Percentiles rank a stretch among this genome's conserved stretches.
Evolutionary conservation across 2,113 vertebrate genomes (phyloP).

Genomic region (Hippocampus zosterae): DNA sequence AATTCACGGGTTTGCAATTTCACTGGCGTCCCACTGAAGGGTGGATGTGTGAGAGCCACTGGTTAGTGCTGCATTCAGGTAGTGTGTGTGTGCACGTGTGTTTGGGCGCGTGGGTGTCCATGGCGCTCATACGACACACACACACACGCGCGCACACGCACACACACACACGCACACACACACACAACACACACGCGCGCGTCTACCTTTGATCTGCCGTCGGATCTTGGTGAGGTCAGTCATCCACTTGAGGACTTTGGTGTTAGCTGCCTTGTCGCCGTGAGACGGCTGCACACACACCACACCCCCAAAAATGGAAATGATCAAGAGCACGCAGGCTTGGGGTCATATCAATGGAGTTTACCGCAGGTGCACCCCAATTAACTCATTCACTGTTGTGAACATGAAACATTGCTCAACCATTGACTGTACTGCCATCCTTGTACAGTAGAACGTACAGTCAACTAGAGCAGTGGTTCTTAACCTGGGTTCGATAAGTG

Average conservation of each 20-base stretch:
- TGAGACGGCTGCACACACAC: constrained; percentile 82
- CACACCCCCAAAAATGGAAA: not conserved
- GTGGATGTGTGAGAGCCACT: constrained; percentile 51
- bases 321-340: not conserved
- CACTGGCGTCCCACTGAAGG: constrained; percentile 47
- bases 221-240: constrained; percentile 93
- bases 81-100: constrained; percentile 30
- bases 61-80: constrained; percentile 30
- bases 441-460: no score
- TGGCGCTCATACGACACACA: constrained; percentile 6
- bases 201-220: constrained; percentile 95
- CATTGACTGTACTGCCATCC: no score
- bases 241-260: constrained; percentile 98
- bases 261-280: constrained; percentile 92
- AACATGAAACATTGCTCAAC: no score
- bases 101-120: constrained; percentile 23
- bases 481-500: no score
- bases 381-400: no score
- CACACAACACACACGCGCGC: not conserved
- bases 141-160: constrained; percentile 9
- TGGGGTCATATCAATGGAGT: not conserved
- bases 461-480: no score
- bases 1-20: constrained; percentile 7
- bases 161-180: constrained; percentile 5
- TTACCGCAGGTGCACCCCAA: no score